These are phyloP conservation scores for Pungitius pungitius DNA, from an alignment of 2,113 vertebrate species.

Conservation along the genomic window DNA sequence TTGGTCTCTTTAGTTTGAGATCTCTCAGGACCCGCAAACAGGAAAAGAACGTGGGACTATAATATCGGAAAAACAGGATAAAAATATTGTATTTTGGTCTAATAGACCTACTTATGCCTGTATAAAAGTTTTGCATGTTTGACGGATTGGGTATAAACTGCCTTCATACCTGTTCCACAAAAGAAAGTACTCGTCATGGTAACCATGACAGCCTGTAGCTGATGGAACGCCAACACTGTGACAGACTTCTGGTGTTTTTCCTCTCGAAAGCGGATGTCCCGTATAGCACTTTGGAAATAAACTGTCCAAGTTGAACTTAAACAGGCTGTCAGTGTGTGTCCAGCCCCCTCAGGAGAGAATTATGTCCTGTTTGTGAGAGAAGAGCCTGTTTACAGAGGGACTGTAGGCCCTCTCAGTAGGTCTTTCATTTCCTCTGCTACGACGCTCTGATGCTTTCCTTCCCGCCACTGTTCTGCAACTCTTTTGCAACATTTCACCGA, in stretches of 20 bases:
- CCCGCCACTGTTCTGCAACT: background rate
- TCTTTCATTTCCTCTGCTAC: conserved; percentile 59
- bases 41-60: background rate
- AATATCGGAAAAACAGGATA: background rate
- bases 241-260: conserved; percentile 20
- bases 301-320: conserved; percentile 22
- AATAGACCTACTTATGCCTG: background rate
- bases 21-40: background rate
- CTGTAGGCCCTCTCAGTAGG: conserved; percentile 22
- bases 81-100: background rate
- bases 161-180: background rate
- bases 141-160: background rate
- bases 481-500: conserved; percentile 38
- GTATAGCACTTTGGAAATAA: conserved; percentile 39
- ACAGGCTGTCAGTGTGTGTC: conserved; percentile 39
- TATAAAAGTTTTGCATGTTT: background rate
- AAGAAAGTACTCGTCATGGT: background rate
- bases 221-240: background rate
- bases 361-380: conserved; percentile 41
- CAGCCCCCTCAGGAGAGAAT: conserved; percentile 22
- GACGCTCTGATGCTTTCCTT: background rate
- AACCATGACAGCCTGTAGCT: background rate
- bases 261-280: conserved; percentile 8
- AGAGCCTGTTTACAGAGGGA: conserved; percentile 55
- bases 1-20: too few species aligned